These are phyloP conservation scores for Neogale vison DNA, from an alignment of 2,113 vertebrate species.

Conservation along the genomic window DNA sequence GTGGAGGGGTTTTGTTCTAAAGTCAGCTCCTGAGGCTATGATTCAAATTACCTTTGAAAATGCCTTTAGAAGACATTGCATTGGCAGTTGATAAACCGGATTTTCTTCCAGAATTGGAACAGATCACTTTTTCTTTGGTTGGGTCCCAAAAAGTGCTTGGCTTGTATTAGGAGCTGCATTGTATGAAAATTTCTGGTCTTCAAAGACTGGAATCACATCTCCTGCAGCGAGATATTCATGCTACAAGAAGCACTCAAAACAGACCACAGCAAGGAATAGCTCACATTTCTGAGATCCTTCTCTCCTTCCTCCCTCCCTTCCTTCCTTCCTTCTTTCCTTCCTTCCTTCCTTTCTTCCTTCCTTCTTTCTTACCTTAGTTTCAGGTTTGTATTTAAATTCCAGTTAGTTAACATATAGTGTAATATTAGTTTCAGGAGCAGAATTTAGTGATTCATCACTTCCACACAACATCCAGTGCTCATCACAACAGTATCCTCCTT, in stretches of 20 bases:
- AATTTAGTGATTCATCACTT: neutral
- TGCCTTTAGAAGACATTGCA: neutral
- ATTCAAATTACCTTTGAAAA: neutral
- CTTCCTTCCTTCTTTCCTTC: too few relatives aligned
- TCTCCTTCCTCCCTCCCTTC: neutral
- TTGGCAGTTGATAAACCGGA: neutral
- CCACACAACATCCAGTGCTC: neutral
- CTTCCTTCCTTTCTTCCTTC: too few relatives aligned
- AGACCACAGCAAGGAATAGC: neutral
- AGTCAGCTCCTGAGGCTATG: neutral
- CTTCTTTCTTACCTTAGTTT: neutral
- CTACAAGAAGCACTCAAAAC: neutral
- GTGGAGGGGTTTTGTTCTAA: neutral
- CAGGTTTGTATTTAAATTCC: neutral
- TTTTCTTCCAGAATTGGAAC: neutral
- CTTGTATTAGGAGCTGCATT: neutral
- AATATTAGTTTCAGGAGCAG: neutral
- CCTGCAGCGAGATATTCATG: accelerated
- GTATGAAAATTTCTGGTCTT: neutral
- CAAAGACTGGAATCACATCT: neutral
- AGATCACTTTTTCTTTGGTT: neutral
- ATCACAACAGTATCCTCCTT: neutral
- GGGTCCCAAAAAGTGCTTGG: neutral
- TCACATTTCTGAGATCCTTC: neutral
- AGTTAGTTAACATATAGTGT: neutral